Evolutionary conservation across 23 tunicate species (phyloP).

Genomic region (Styela clava): DNA sequence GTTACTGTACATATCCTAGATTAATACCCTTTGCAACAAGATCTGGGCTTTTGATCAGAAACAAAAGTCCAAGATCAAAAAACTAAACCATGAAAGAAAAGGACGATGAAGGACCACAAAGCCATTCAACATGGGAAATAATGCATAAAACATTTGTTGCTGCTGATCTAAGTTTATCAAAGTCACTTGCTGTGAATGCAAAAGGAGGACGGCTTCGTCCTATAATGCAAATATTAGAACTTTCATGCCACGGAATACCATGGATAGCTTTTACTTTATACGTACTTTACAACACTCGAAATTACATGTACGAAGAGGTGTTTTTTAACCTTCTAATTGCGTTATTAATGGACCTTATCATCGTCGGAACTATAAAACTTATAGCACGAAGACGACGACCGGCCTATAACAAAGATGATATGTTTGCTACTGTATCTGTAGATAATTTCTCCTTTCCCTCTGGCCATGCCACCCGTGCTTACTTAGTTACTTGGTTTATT

Average conservation of each 20-base stretch:
- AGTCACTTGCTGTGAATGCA: conserved; percentile 52
- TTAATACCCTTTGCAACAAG: no score
- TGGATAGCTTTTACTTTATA: conserved; percentile 45
- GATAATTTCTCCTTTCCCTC: conserved; percentile 81
- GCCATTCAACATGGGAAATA: conserved; percentile 20
- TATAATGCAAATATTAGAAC: conserved; percentile 47
- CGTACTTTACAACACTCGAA: conserved; percentile 1
- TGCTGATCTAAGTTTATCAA: conserved; percentile 39
- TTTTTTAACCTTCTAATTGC: conserved; percentile 57
- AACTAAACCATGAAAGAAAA: not conserved
- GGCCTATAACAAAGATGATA: conserved; percentile 59
- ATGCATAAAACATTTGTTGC: conserved; percentile 36
- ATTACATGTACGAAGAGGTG: conserved; percentile 39
- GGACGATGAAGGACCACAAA: not conserved
- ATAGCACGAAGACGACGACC: conserved; percentile 52
- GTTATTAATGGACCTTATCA: conserved; percentile 41
- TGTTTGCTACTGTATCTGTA: conserved; percentile 69
- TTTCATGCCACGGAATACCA: conserved; percentile 74
- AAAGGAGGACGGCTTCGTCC: conserved; percentile 44
- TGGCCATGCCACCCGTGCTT: conserved; percentile 78
- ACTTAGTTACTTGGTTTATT: conserved; percentile 40
- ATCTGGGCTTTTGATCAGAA: no score
- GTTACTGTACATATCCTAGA: no score
- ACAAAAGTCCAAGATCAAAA: no score
- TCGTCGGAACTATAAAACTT: conserved; percentile 39